Percentiles rank a stretch among this genome's conserved stretches.
phyloP scores from a whole-genome alignment of 2,797 vertebrate species.

The Galagoides demidoff region DNA sequence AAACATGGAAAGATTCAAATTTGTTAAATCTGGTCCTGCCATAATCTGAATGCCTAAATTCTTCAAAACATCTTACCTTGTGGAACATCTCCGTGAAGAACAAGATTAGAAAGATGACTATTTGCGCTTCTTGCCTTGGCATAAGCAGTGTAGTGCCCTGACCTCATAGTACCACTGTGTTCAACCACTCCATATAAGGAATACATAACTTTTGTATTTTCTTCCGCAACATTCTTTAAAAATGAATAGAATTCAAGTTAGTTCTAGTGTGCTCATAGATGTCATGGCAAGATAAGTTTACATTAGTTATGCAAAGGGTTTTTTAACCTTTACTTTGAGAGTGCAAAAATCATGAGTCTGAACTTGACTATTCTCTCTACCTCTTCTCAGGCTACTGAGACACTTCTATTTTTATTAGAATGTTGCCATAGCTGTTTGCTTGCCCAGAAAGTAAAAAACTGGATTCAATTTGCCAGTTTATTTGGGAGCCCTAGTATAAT shows the following conservation, averaged over 20 bases:
- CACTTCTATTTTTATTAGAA: not conserved
- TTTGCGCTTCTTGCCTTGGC: slow-evolving; percentile 90
- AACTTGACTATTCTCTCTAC: not conserved
- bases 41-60: not conserved
- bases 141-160: slow-evolving; percentile 97
- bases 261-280: not conserved
- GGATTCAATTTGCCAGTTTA: not conserved
- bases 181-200: slow-evolving; percentile 97
- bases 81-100: slow-evolving; percentile 84
- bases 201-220: slow-evolving; percentile 91
- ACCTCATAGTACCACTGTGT: slow-evolving; percentile 98
- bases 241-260: slow-evolving; percentile 11
- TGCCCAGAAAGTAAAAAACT: not conserved
- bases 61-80: slow-evolving; percentile 85
- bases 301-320: not conserved
- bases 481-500: not conserved
- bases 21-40: not conserved
- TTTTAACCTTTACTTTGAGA: not conserved
- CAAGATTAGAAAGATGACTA: slow-evolving; percentile 82
- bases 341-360: not conserved
- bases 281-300: not conserved
- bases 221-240: slow-evolving; percentile 90
- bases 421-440: not conserved
- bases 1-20: not conserved
- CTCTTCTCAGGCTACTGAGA: not conserved